A percentile compares a stretch with the other conserved stretches of the same genome.
Conservation (phyloP, 2,888 invertebrate genomes). For the Dolichomitus sp. region DNA sequence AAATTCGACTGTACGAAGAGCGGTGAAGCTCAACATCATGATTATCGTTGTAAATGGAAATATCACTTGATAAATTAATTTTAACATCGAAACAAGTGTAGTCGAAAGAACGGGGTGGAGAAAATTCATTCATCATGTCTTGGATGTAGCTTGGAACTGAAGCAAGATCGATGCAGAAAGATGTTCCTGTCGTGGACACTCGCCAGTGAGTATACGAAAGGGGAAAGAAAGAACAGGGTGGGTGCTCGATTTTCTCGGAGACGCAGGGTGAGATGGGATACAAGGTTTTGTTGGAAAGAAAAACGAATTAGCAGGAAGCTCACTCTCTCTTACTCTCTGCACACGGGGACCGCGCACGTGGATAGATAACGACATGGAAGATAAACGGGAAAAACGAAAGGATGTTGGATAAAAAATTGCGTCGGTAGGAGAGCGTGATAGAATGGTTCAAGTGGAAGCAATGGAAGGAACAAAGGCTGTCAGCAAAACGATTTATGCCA, state of each 20-base stretch:
- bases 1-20: not conserved
- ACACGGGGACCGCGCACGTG: not conserved
- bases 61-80: not conserved
- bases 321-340: not conserved
- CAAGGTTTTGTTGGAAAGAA: not conserved
- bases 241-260: not conserved
- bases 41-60: not conserved
- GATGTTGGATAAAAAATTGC: not conserved
- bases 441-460: not conserved
- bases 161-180: not conserved
- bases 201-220: not conserved
- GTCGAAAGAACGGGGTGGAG: not conserved
- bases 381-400: slow-evolving; percentile 15
- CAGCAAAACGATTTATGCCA: not conserved
- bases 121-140: slow-evolving; percentile 1
- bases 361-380: not conserved
- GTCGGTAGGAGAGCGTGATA: not conserved
- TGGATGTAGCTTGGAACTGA: not conserved
- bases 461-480: not conserved
- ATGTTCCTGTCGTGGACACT: slow-evolving; percentile 11
- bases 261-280: not conserved
- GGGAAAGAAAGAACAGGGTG: not conserved
- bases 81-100: not conserved
- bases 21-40: not conserved
- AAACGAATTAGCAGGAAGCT: slow-evolving; percentile 15